Conservation (phyloP, 2,888 invertebrate species). For the Euzophera pinguis region DNA sequence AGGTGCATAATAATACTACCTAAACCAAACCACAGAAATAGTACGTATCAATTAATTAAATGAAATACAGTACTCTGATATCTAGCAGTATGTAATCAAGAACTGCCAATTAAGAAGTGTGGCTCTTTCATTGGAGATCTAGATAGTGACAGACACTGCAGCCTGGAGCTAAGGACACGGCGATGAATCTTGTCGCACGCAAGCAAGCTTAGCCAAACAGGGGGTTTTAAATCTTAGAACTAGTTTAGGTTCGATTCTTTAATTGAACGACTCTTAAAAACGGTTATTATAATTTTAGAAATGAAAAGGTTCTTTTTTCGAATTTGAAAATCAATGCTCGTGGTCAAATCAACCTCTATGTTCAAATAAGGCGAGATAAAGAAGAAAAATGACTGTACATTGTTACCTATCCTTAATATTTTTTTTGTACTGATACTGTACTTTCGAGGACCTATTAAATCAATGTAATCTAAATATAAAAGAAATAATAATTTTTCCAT, state of each 20-base stretch:
- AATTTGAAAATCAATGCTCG: no score
- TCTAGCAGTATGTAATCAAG: constrained; percentile 35
- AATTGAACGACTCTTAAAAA: neutral
- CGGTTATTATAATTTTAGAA: no score
- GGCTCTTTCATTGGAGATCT: constrained; percentile 49
- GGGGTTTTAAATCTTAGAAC: constrained; percentile 22
- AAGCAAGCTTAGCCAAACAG: constrained; percentile 44
- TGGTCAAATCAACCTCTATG: no score
- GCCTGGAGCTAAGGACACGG: constrained; percentile 21
- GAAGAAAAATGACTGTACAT: no score
- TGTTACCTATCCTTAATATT: no score
- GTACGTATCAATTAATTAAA: constrained; percentile 17
- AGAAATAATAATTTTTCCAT: no score
- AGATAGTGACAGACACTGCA: constrained; percentile 46
- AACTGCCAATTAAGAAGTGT: constrained; percentile 62
- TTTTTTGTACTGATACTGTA: no score
- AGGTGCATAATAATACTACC: neutral
- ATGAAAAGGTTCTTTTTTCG: no score
- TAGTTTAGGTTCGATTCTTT: neutral
- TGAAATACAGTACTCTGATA: constrained; percentile 12
- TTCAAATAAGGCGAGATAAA: no score
- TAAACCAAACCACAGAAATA: neutral
- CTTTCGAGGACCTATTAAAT: no score
- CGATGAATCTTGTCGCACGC: constrained; percentile 50
- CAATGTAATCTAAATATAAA: no score